These are phyloP conservation scores for Bemisia tabaci DNA, from an alignment of 1,140 invertebrate genomes.

Conservation along the genomic window DNA sequence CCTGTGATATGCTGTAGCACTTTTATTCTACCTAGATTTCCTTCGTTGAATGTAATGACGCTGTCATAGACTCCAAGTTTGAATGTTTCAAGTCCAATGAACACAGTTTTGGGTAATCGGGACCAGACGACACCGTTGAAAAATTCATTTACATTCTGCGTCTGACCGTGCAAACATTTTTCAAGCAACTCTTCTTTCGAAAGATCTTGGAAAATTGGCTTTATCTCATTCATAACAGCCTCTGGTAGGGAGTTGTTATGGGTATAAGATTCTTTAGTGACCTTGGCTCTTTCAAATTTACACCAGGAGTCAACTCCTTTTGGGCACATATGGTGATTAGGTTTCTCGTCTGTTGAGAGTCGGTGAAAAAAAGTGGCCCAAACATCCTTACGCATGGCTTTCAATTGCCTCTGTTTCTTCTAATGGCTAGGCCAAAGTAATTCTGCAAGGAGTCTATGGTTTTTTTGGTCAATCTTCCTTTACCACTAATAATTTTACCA, in stretches of 20 bases:
- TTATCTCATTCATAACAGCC: constrained; percentile 4
- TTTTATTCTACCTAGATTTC: background rate
- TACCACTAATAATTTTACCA: constrained; percentile 8
- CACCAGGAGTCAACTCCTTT: constrained; percentile 22
- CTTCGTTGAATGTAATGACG: constrained; percentile 8
- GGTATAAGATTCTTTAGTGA: background rate
- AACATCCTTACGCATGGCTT: constrained; percentile 27
- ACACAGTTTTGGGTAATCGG: constrained; percentile 16
- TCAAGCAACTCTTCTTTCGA: constrained; percentile 13
- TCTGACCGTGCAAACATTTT: constrained; percentile 17
- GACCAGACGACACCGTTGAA: constrained; percentile 17
- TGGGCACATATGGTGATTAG: constrained; percentile 22
- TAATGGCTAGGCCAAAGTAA: constrained; percentile 24
- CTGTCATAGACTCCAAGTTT: constrained; percentile 13
- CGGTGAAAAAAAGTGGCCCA: constrained; percentile 26
- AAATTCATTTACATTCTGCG: constrained; percentile 18
- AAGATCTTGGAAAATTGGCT: constrained; percentile 15
- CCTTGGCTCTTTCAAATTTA: background rate
- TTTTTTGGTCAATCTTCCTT: background rate
- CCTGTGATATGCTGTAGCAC: background rate
- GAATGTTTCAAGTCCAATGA: constrained; percentile 14
- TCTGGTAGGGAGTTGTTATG: background rate
- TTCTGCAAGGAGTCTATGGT: constrained; percentile 7
- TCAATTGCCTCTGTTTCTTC: constrained; percentile 23
- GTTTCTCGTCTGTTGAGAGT: constrained; percentile 24